Evolutionary conservation across 2,113 vertebrate species (phyloP).

Genomic region (Mus musculus): GRCm39 chr5:129664501-129665000

Average conservation of each 20-base stretch:
- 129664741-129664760: neutral
- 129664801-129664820: neutral
- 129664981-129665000: neutral
- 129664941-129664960: neutral
- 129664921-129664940: neutral
- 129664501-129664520: neutral
- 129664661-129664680: neutral
- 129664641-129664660: neutral
- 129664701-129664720: neutral
- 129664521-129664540: neutral
- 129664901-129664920: neutral
- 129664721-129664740: neutral
- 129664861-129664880: neutral
- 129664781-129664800: neutral
- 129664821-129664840: neutral
- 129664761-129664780: neutral
- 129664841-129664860: neutral
- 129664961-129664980: neutral
- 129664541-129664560: neutral
- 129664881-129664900: neutral
- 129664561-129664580: neutral
- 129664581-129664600: neutral
- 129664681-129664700: neutral
- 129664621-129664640: neutral
- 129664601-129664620: neutral